Evolutionary conservation across 2,888 invertebrate genomes (phyloP).

Genomic region (Eurois occulta): DNA sequence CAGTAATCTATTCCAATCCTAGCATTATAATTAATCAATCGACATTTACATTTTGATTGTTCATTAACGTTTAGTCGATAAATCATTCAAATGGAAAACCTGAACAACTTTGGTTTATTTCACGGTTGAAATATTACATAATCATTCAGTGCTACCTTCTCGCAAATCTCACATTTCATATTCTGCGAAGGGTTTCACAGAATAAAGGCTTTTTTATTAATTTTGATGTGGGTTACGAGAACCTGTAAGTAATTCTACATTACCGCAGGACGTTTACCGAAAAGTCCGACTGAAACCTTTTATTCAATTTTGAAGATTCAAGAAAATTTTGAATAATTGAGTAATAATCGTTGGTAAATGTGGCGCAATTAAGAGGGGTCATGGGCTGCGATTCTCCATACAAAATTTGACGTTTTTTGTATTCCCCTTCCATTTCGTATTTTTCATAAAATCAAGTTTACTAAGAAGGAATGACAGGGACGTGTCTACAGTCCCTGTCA

Average conservation of each 20-base stretch:
- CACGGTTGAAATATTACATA: constrained; percentile 7
- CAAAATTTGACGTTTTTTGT: too few relatives aligned
- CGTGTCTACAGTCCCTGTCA: too few relatives aligned
- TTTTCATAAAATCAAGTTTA: too few relatives aligned
- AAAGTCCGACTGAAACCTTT: constrained; percentile 38
- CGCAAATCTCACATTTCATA: constrained; percentile 36
- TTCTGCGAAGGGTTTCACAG: constrained; percentile 21
- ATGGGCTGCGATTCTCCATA: too few relatives aligned
- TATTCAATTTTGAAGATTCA: constrained; percentile 12
- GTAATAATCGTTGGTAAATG: background rate
- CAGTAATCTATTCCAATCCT: constrained; percentile 5
- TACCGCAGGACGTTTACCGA: constrained; percentile 16
- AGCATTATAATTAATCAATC: constrained; percentile 8
- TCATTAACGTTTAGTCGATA: constrained; percentile 9
- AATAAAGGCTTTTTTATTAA: constrained; percentile 38
- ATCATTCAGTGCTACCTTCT: background rate
- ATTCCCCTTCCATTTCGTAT: too few relatives aligned
- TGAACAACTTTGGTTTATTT: constrained; percentile 1
- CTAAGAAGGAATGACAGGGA: too few relatives aligned
- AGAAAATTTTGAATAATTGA: background rate
- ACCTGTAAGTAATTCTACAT: constrained; percentile 31
- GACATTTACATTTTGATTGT: constrained; percentile 17
- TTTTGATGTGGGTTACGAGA: constrained; percentile 48
- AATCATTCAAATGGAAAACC: constrained; percentile 9
- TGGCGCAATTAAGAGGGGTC: background rate